These are phyloP conservation scores for Musca domestica DNA, from an alignment of 1,140 invertebrate species.

Conservation along the genomic window DNA sequence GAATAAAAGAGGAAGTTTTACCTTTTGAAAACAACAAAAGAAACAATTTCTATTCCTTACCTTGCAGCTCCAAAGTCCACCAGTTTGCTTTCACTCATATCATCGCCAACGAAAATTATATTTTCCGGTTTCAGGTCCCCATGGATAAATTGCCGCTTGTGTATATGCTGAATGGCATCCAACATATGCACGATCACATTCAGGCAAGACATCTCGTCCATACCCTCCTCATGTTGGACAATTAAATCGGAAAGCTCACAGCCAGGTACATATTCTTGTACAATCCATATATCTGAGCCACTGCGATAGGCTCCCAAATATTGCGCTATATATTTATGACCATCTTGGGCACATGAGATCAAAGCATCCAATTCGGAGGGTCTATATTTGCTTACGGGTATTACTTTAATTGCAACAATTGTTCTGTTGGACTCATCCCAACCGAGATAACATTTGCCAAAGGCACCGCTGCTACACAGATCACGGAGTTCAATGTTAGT, in stretches of 20 bases:
- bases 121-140: slow-evolving; percentile 90
- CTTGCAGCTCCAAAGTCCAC: slow-evolving; percentile 90
- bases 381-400: slow-evolving; percentile 67
- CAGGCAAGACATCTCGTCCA: slow-evolving; percentile 67
- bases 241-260: slow-evolving; percentile 81
- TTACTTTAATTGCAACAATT: slow-evolving; percentile 51
- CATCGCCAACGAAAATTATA: slow-evolving; percentile 67
- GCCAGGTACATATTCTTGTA: slow-evolving; percentile 81
- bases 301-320: slow-evolving; percentile 81
- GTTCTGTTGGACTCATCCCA: slow-evolving; percentile 29
- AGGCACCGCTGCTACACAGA: slow-evolving; percentile 32
- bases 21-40: neutral
- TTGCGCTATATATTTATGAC: slow-evolving; percentile 36
- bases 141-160: slow-evolving; percentile 78
- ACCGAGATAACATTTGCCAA: slow-evolving; percentile 44
- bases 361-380: slow-evolving; percentile 47
- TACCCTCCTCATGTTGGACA: slow-evolving; percentile 63
- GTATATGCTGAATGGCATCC: slow-evolving; percentile 76
- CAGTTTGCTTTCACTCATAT: slow-evolving; percentile 70
- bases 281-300: slow-evolving; percentile 76
- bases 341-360: slow-evolving; percentile 39
- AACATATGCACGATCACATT: slow-evolving; percentile 75
- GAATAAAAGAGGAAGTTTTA: neutral
- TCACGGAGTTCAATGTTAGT: slow-evolving; percentile 40
- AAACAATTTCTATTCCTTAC: slow-evolving; percentile 24